Evolutionary conservation across 1,140 invertebrate genomes (phyloP).

Genomic region (Drosophila nasuta): DNA sequence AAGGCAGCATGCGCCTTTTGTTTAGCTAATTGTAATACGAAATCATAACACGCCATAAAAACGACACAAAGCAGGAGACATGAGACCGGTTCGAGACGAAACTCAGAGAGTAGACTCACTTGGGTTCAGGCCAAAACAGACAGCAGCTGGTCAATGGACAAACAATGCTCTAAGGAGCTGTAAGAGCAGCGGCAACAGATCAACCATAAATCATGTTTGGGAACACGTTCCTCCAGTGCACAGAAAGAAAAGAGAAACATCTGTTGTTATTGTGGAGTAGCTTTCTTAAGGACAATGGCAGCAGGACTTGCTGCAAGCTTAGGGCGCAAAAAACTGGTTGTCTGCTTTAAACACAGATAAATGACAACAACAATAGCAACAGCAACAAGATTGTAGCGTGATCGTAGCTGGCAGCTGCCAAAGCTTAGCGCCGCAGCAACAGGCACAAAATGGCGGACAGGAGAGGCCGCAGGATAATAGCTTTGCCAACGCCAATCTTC

Average conservation of each 20-base stretch:
- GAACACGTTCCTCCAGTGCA: conserved; percentile 63
- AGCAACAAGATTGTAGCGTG: conserved; percentile 31
- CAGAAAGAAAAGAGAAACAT: conserved; percentile 59
- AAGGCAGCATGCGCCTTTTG: conserved; percentile 76
- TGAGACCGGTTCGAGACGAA: conserved; percentile 35
- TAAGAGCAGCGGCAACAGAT: conserved; percentile 34
- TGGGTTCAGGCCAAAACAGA: conserved; percentile 43
- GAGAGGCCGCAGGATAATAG: conserved; percentile 59
- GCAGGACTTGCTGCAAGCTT: conserved; percentile 74
- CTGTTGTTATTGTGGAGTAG: conserved; percentile 64
- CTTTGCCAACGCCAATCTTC: conserved; percentile 39
- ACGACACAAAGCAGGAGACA: conserved; percentile 64
- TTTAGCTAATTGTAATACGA: conserved; percentile 79
- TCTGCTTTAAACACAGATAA: conserved; percentile 52
- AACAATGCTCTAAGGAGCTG: conserved; percentile 61
- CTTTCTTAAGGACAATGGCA: conserved; percentile 67
- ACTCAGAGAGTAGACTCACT: neutral
- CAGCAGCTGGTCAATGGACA: conserved; percentile 74
- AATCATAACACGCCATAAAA: conserved; percentile 83
- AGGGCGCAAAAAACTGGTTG: conserved; percentile 75
- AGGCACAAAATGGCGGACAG: conserved; percentile 39
- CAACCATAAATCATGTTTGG: conserved; percentile 80
- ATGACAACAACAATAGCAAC: too few relatives aligned
- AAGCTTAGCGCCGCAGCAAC: conserved; percentile 42
- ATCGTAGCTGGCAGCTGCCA: conserved; percentile 42